Conservation (phyloP, 1,140 invertebrate species). For the Oppia nitens region DNA sequence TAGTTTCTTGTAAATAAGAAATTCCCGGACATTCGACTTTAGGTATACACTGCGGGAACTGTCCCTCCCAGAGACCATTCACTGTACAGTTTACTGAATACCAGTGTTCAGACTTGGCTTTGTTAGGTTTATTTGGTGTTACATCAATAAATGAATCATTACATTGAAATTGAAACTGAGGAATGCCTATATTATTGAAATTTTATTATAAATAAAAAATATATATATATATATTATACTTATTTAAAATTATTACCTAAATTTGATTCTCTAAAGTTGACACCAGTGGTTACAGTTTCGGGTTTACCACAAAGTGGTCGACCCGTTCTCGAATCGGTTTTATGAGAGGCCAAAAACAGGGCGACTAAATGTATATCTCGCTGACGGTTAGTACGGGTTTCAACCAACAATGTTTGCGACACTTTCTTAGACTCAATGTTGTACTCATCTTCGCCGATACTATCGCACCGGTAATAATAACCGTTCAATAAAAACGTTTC, state of each 20-base stretch:
- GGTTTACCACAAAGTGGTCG: not conserved
- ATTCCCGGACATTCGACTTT: not conserved
- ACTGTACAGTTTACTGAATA: not conserved
- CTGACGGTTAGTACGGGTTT: not conserved
- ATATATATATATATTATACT: too few species aligned
- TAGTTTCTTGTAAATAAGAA: not conserved
- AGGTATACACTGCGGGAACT: constrained; percentile 1
- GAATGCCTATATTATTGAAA: not conserved
- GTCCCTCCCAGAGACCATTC: constrained; percentile 11
- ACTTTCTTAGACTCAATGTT: not conserved
- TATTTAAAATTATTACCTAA: not conserved
- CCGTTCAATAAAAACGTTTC: not conserved
- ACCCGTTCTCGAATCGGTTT: not conserved
- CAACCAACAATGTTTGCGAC: not conserved
- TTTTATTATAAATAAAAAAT: too few species aligned
- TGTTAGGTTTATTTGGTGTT: not conserved
- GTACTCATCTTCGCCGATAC: not conserved
- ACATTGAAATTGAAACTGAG: not conserved
- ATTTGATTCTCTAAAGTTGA: not conserved
- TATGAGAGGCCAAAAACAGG: constrained; percentile 9
- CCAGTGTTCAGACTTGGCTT: not conserved
- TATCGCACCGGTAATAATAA: constrained; percentile 10
- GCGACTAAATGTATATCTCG: constrained; percentile 4
- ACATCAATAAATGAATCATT: constrained; percentile 8
- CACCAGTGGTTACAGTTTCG: constrained; percentile 4